Evolutionary conservation across 2,797 vertebrate genomes (phyloP), one percentile per base, ranked within the genome.

Genomic region (Spinus olivaceus): DNA sequence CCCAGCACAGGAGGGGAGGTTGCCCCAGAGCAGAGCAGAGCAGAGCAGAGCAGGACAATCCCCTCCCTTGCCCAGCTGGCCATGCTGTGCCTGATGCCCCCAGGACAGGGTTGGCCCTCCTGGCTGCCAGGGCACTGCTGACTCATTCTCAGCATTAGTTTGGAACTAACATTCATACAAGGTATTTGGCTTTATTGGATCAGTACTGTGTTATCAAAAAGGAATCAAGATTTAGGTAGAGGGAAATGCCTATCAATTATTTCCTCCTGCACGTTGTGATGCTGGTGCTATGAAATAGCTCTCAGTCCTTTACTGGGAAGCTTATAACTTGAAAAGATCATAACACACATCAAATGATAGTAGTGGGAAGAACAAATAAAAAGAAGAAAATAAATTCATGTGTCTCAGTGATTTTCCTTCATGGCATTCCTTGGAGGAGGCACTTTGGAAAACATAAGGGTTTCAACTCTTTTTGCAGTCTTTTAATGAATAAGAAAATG

Each of bases 1-100:
- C 37, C 25, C 39, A 66, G 30, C 25, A 5, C 33, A 25, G 2
- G 9, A 59, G 39, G 16, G 33, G 59, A 51, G 39, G 33, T 21
- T 0, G 0, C 9, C 4, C 44, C 60, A 65, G n/a, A 0, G 4
- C 60, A 66, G 51, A 80, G 76, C 60, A 65, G n/a, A 0, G 4
- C 60, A 66, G 51, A 80, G 76, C n/a, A 80, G 53, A 73, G 53
- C 0, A 0, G 67, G 53, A 87, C 46, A 66, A 87, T 72, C 46
- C 28, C 39, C 51, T 72, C 24, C 67, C 39, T 59, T 14, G 9
- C 25, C 46, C 0, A 0, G 14, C 39, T 47, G 41, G 7, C 1
- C 3, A 11, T 64, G 74, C 42, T 71, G 25, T 15, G 7, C 33
- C 33, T 60, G 47, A 14, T 73, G 46, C 4, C 6, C 28, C 12